Percentiles rank a stretch among this genome's conserved stretches.
Evolutionary conservation across 1,140 invertebrate species (phyloP).

Genomic region (Hylyphantes graminicola): DNA sequence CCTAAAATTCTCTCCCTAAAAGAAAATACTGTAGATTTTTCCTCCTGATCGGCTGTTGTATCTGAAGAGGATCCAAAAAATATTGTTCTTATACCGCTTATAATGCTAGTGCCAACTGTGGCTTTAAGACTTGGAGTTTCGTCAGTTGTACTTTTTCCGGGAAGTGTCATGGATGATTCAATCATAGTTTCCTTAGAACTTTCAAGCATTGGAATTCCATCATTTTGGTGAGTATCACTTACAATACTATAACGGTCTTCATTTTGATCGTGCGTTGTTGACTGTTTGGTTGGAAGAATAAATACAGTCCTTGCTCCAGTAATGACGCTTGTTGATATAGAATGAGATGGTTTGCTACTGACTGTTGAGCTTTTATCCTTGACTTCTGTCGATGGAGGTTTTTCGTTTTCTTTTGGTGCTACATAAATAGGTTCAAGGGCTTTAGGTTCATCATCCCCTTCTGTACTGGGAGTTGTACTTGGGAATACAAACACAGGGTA

Average conservation of each 20-base stretch:
- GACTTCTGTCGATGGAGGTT: neutral
- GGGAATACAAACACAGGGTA: constrained; percentile 51
- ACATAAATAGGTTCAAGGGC: constrained; percentile 46
- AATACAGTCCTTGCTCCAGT: constrained; percentile 57
- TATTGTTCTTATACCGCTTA: constrained; percentile 56
- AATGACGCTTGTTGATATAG: constrained; percentile 48
- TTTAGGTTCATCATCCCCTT: constrained; percentile 2
- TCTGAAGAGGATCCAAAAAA: constrained; percentile 32
- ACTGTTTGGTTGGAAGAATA: constrained; percentile 46
- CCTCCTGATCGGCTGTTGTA: neutral
- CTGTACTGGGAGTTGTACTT: neutral
- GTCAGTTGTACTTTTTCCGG: neutral
- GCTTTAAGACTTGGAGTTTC: constrained; percentile 25
- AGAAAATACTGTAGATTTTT: neutral
- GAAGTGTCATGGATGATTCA: constrained; percentile 8
- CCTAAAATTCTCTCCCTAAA: constrained; percentile 1
- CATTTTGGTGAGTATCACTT: neutral
- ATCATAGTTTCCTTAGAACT: constrained; percentile 21
- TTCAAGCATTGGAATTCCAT: constrained; percentile 20
- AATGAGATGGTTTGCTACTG: neutral
- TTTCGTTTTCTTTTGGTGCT: neutral
- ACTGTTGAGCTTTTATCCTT: neutral
- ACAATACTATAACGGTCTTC: constrained; percentile 21
- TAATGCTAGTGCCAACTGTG: constrained; percentile 36
- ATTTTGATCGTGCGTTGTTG: neutral